Evolutionary conservation across 2,113 vertebrate genomes (phyloP).

Genomic region (Grus americana): DNA sequence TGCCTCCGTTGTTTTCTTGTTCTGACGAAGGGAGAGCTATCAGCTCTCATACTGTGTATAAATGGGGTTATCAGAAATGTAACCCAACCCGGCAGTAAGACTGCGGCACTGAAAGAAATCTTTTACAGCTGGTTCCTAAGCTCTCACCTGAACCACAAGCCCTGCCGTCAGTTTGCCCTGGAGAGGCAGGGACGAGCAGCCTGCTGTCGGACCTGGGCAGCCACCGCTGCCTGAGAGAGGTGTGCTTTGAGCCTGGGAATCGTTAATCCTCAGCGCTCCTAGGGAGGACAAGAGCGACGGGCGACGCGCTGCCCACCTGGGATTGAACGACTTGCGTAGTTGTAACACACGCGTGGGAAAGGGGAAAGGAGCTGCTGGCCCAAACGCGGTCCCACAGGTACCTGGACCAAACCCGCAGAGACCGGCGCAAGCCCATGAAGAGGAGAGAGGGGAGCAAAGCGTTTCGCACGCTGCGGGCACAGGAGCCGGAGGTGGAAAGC

Average conservation of each 20-base stretch:
- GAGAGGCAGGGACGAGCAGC: background rate
- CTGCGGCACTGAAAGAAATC: background rate
- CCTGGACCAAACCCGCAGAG: background rate
- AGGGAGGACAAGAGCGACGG: background rate
- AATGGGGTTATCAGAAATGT: rapidly evolving
- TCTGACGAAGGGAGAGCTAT: background rate
- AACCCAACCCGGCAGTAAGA: background rate
- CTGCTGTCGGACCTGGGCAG: background rate
- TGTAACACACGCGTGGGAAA: background rate
- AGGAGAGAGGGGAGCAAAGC: background rate
- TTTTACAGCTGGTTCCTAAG: background rate
- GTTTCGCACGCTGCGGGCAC: rapidly evolving
- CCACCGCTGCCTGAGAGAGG: background rate
- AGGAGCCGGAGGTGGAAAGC: background rate
- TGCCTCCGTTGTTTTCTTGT: background rate
- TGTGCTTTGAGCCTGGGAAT: rapidly evolving
- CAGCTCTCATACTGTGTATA: background rate
- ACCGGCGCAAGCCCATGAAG: background rate
- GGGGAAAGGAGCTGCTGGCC: background rate
- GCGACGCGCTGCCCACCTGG: background rate
- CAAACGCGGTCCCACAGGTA: background rate
- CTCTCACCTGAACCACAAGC: background rate
- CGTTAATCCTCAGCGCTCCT: rapidly evolving
- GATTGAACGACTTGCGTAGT: rapidly evolving
- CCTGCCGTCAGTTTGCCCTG: background rate